phyloP scores from a whole-genome alignment of 1,140 invertebrate genomes.

The Mactra quadrangularis region DNA sequence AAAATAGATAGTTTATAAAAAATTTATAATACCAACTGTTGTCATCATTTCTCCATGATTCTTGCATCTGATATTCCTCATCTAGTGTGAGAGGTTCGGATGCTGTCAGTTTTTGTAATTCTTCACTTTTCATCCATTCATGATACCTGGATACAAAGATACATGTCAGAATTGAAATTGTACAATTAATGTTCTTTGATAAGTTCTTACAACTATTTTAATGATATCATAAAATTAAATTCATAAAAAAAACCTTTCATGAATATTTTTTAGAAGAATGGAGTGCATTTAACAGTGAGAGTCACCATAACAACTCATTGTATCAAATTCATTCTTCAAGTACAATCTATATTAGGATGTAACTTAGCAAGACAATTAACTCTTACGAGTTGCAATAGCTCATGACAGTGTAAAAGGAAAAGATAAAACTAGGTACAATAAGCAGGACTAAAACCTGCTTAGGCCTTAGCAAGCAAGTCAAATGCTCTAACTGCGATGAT shows the following conservation, averaged over 20 bases:
- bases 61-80: constrained; percentile 96
- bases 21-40: constrained; percentile 91
- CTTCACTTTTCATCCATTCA: constrained; percentile 94
- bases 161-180: background rate
- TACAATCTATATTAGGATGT: no score
- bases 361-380: no score
- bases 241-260: background rate
- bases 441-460: no score
- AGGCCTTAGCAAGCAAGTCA: no score
- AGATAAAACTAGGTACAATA: no score
- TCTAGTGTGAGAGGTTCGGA: constrained; percentile 93
- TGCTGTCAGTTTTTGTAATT: constrained; percentile 93
- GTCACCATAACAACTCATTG: background rate
- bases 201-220: background rate
- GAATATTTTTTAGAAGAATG: background rate
- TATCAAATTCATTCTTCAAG: no score
- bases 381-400: no score
- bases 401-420: no score
- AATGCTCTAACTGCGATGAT: no score
- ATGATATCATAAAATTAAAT: background rate
- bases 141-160: constrained; percentile 88
- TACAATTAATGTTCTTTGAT: background rate
- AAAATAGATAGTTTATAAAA: no score
- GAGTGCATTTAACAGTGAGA: background rate
- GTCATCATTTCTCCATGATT: constrained; percentile 92